Evolutionary conservation across 2,797 vertebrate genomes (phyloP).

Genomic region (Sebastes elongatus): DNA sequence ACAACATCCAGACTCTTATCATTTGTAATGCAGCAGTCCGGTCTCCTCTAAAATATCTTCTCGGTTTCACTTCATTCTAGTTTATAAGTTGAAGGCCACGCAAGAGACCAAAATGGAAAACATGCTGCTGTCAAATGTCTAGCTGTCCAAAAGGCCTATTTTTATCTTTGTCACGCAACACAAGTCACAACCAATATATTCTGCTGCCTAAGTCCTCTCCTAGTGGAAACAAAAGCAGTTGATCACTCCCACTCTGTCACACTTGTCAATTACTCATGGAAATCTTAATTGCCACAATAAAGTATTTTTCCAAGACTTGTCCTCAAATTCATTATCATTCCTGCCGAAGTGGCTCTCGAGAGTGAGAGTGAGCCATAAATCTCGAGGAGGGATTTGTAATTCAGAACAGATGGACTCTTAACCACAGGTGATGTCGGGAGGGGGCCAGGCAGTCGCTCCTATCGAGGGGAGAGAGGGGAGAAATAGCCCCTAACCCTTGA

Average conservation of each 20-base stretch:
- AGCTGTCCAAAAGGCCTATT: slow-evolving; percentile 63
- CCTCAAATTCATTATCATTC: slow-evolving; percentile 83
- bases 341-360: slow-evolving; percentile 69
- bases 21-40: background rate
- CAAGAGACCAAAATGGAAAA: slow-evolving; percentile 68
- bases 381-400: slow-evolving; percentile 75
- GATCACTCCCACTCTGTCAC: slow-evolving; percentile 62
- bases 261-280: slow-evolving; percentile 74
- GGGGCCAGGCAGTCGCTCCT: slow-evolving; percentile 60
- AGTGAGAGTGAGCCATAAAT: slow-evolving; percentile 76
- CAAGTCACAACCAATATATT: slow-evolving; percentile 61
- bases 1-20: slow-evolving; percentile 1
- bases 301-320: slow-evolving; percentile 79
- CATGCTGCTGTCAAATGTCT: slow-evolving; percentile 52
- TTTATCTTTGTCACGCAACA: slow-evolving; percentile 70
- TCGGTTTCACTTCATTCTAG: slow-evolving; percentile 23
- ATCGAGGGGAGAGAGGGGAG: slow-evolving; percentile 33
- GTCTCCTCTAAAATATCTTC: slow-evolving; percentile 24
- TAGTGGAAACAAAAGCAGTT: slow-evolving; percentile 38
- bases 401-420: slow-evolving; percentile 82
- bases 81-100: slow-evolving; percentile 46
- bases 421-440: slow-evolving; percentile 83
- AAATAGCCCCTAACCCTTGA: slow-evolving; percentile 36
- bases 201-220: slow-evolving; percentile 34
- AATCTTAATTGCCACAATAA: slow-evolving; percentile 79